Evolutionary conservation across 2,797 vertebrate genomes (phyloP).

Genomic region (Adrianichthys oophorus): DNA sequence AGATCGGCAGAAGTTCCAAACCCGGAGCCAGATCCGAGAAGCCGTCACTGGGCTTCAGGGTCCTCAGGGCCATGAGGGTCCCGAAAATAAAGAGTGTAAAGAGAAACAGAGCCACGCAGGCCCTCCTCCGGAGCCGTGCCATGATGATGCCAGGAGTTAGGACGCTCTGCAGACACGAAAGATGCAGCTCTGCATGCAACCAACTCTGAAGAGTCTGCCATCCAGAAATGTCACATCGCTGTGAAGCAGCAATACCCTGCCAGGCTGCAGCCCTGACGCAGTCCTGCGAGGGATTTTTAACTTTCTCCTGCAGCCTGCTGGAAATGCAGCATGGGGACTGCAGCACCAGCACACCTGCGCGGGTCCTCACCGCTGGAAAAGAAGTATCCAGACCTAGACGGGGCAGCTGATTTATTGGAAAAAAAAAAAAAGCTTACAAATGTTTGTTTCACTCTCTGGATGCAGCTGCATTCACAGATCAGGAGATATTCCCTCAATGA

Average conservation of each 20-base stretch:
- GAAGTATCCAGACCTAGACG: background rate
- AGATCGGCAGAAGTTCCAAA: conserved; percentile 76
- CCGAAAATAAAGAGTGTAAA: conserved; percentile 88
- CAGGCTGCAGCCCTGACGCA: conserved; percentile 48
- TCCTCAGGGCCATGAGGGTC: conserved; percentile 88
- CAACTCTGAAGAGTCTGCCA: conserved; percentile 13
- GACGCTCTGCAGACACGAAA: conserved; percentile 17
- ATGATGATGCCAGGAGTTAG: conserved; percentile 56
- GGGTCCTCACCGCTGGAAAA: background rate
- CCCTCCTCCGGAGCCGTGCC: conserved; percentile 84
- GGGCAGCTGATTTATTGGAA: background rate
- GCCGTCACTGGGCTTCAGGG: conserved; percentile 84
- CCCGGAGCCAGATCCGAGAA: conserved; percentile 83
- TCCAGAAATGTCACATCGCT: background rate
- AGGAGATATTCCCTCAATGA: conserved; percentile 16
- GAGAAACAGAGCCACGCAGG: conserved; percentile 84
- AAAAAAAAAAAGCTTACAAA: background rate
- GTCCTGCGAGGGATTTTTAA: conserved; percentile 15
- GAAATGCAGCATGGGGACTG: background rate
- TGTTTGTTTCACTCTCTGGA: background rate
- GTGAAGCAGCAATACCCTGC: conserved; percentile 28
- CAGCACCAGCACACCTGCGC: background rate
- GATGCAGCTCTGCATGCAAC: conserved; percentile 7
- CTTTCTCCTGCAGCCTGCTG: conserved; percentile 39
- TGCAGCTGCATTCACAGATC: background rate